These are phyloP conservation scores for Meloidogyne chitwoodi DNA, from an alignment of 1,140 invertebrate genomes.

Conservation along the genomic window DNA sequence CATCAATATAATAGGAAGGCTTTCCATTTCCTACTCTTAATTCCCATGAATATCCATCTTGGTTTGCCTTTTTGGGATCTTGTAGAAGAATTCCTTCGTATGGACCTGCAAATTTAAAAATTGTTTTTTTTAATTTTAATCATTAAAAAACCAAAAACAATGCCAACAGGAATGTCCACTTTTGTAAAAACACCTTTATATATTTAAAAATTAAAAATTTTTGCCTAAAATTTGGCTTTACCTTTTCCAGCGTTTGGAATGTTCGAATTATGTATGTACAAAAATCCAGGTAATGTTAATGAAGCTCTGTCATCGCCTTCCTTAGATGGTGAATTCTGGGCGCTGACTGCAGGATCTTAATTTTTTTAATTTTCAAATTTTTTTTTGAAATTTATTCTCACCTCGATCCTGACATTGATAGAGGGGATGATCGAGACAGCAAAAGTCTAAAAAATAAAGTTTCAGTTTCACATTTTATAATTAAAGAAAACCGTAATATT, in stretches of 20 bases:
- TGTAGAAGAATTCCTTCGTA: slow-evolving; percentile 22
- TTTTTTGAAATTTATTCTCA: too few species aligned
- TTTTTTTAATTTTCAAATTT: too few species aligned
- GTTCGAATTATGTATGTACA: slow-evolving; percentile 18
- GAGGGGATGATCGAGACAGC: slow-evolving; percentile 23
- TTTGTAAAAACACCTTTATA: slow-evolving; percentile 24
- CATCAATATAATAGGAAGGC: slow-evolving; percentile 7
- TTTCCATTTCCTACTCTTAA: background rate
- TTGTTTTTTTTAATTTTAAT: background rate
- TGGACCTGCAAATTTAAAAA: background rate
- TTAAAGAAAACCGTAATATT: background rate
- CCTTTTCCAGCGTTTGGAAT: slow-evolving; percentile 29
- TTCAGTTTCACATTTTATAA: background rate
- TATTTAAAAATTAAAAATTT: too few species aligned
- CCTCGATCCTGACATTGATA: slow-evolving; percentile 23
- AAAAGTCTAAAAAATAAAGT: slow-evolving; percentile 16
- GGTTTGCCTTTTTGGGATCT: slow-evolving; percentile 6
- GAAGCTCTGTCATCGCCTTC: slow-evolving; percentile 20
- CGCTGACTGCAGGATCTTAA: background rate
- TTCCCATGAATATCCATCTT: slow-evolving; percentile 25
- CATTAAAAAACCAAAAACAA: slow-evolving; percentile 17
- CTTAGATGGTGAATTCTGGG: background rate
- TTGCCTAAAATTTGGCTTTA: too few species aligned
- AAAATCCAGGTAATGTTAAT: slow-evolving; percentile 21
- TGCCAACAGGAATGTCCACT: slow-evolving; percentile 26